phyloP scores from a whole-genome alignment of 2,888 invertebrate genomes.

The Tenthredo notha region DNA sequence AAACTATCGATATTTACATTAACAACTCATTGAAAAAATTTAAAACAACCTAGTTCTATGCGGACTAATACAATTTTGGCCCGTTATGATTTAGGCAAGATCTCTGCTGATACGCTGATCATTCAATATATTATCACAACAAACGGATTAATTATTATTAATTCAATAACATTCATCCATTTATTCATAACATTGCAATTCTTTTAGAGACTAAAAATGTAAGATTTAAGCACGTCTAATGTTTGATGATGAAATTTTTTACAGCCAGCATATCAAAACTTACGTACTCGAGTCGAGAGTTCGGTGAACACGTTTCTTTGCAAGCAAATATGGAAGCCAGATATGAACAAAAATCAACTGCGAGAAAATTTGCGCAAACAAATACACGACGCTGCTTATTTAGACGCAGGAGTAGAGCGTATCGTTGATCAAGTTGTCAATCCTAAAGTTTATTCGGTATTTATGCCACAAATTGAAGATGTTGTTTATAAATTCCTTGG shows the following conservation, averaged over 20 bases:
- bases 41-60: neutral
- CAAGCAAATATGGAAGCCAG: constrained; percentile 91
- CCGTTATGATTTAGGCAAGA: neutral
- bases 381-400: constrained; percentile 93
- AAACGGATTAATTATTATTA: neutral
- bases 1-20: neutral
- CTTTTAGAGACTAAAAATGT: neutral
- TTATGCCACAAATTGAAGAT: constrained; percentile 94
- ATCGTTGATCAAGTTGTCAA: constrained; percentile 98
- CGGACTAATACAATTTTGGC: constrained; percentile 24
- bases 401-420: constrained; percentile 95
- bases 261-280: constrained; percentile 95
- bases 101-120: neutral
- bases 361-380: constrained; percentile 93
- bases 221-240: constrained; percentile 3
- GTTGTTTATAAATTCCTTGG: constrained; percentile 93
- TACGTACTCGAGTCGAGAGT: constrained; percentile 92
- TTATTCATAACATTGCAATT: neutral
- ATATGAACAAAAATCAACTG: constrained; percentile 94
- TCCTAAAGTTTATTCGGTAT: constrained; percentile 92
- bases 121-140: neutral
- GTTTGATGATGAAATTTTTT: constrained; percentile 63
- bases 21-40: neutral
- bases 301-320: constrained; percentile 92
- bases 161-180: neutral